phyloP scores from a whole-genome alignment of 2,888 invertebrate species.

The Drosophila acutilabella region DNA sequence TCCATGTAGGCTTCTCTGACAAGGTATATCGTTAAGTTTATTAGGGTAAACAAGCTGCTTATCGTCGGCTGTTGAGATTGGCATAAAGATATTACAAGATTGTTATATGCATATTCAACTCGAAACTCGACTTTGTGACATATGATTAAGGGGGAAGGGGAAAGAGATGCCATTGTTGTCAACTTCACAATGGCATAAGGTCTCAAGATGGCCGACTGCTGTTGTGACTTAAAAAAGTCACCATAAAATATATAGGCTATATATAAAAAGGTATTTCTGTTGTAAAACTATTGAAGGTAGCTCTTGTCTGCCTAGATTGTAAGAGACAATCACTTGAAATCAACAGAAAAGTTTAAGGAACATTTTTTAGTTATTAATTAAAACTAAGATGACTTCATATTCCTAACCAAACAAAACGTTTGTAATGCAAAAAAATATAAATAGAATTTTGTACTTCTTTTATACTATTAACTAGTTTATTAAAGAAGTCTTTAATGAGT shows the following conservation, averaged over 20 bases:
- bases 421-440: too few relatives aligned
- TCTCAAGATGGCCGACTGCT: conserved; percentile 22
- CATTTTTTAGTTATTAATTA: too few relatives aligned
- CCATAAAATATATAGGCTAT: background rate
- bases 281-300: background rate
- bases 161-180: conserved; percentile 14
- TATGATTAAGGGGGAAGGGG: background rate
- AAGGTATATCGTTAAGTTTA: conserved; percentile 53
- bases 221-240: conserved; percentile 3
- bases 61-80: conserved; percentile 52
- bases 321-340: too few relatives aligned
- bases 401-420: too few relatives aligned
- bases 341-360: too few relatives aligned
- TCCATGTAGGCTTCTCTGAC: conserved; percentile 13
- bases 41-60: conserved; percentile 55
- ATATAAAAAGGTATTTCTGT: background rate
- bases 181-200: conserved; percentile 11
- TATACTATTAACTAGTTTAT: too few relatives aligned
- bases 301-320: background rate
- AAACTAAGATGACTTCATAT: too few relatives aligned
- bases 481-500: too few relatives aligned
- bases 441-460: too few relatives aligned
- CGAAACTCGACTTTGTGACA: conserved; percentile 15
- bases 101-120: conserved; percentile 25
- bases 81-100: conserved; percentile 54